Base-by-base conservation (phyloP, 1,140 invertebrate genomes). In the Homalodisca vitripennis region DNA sequence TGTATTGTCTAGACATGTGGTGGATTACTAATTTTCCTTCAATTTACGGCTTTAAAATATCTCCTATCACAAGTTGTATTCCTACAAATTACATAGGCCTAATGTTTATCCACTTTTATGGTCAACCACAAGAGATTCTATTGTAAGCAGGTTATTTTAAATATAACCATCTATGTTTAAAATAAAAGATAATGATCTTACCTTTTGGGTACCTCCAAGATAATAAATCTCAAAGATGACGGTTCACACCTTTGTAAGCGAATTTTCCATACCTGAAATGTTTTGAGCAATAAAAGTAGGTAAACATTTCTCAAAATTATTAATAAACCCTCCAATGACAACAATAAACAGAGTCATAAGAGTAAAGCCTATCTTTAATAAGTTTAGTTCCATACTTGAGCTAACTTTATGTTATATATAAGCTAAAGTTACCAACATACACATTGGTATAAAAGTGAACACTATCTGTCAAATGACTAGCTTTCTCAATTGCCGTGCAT, bases 241-340 rank as follows among this genome's bases (percentile, higher is more conserved):
- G 84, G 80, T 63, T 81, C 74, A n/a, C n/a, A 0, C 80, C 81
- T 72, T 82, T 82, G 70, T 83, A 82, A 0, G 83, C 80, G 76
- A 86, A 89, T 78, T 89, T 90, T 14, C 90, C 90, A 76, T 89
- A 91, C 22, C 84, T n/a, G 82, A 76, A 85, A 88, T 0, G 80
- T 80, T n/a, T 75, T 87, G 84, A 6, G 79, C 82, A 1, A 92
- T 78, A 70, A 84, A 82, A 14, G 78, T 75, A 1, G 91, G 89
- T 29, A 92, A 73, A 77, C 86, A 80, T 30, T 83, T 75, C 76
- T 90, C 87, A 70, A 85, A 79, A 30, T 82, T 78, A 76, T 85
- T 86, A 26, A 91, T 82, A 27, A 90, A 70, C 70, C 82, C 75
- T 66, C 86, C 85, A 26, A 84, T 73, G 46, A 86, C 74, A 20